phyloP scores from a whole-genome alignment of 2,113 vertebrate genomes.

The Grantiella picta region DNA sequence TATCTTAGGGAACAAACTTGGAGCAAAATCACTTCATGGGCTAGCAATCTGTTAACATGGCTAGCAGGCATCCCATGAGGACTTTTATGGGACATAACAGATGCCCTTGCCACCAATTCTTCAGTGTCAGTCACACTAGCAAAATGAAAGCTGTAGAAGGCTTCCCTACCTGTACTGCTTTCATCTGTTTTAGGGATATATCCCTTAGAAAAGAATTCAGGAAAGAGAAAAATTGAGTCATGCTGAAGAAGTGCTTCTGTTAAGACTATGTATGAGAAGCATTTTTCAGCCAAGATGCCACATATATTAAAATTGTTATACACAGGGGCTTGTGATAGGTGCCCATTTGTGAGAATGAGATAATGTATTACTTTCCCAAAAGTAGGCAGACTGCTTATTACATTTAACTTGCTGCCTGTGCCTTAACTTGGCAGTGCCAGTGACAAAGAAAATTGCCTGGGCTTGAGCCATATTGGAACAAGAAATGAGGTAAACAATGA shows the following conservation, averaged over 20 bases:
- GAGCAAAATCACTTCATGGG: not conserved
- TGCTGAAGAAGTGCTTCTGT: not conserved
- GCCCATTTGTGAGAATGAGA: not conserved
- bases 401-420: not conserved
- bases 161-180: not conserved
- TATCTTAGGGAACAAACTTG: not conserved
- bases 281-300: not conserved
- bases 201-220: not conserved
- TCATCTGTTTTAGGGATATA: not conserved
- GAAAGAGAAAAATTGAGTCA: not conserved
- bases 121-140: not conserved
- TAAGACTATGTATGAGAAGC: not conserved
- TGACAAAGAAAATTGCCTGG: conserved; percentile 30
- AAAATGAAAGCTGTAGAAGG: not conserved
- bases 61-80: not conserved
- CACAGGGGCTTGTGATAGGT: not conserved
- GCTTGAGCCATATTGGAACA: not conserved
- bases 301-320: not conserved
- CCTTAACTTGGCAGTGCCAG: conserved; percentile 11
- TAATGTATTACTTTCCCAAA: not conserved
- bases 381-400: conserved; percentile 23
- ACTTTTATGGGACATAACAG: not conserved
- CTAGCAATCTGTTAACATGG: not conserved
- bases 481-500: conserved; percentile 26
- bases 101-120: not conserved